Percentiles rank a stretch among this genome's conserved stretches.
Conservation (phyloP, 2,888 invertebrate genomes). For the Torymus aiolomorphi region DNA sequence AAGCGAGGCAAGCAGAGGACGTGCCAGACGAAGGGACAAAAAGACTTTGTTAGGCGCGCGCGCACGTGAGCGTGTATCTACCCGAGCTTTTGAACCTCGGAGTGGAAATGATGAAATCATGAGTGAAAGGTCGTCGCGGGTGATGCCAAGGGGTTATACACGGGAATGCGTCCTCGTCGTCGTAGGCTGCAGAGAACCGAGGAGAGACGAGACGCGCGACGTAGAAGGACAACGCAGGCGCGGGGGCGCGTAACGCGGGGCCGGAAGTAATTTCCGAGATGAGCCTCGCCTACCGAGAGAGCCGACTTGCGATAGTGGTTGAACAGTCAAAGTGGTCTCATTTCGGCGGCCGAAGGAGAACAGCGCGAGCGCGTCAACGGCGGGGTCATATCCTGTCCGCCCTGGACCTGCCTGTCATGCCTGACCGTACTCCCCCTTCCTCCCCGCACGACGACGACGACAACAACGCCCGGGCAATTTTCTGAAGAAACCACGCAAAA, state of each 20-base stretch:
- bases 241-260: slow-evolving; percentile 62
- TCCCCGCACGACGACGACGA: slow-evolving; percentile 55
- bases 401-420: slow-evolving; percentile 54
- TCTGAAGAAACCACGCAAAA: slow-evolving; percentile 69
- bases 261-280: slow-evolving; percentile 76
- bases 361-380: slow-evolving; percentile 1
- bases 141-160: too few species aligned
- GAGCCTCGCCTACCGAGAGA: slow-evolving; percentile 64
- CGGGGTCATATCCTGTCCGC: slow-evolving; percentile 75
- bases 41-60: slow-evolving; percentile 13
- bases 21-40: not conserved
- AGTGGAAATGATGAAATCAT: slow-evolving; percentile 45
- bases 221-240: slow-evolving; percentile 60
- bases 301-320: slow-evolving; percentile 73
- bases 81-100: slow-evolving; percentile 42
- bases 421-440: slow-evolving; percentile 55
- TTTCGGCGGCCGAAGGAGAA: slow-evolving; percentile 64
- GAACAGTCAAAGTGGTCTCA: slow-evolving; percentile 76
- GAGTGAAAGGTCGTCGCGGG: slow-evolving; percentile 21
- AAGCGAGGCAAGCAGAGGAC: not conserved
- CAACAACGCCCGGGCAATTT: slow-evolving; percentile 67
- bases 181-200: too few species aligned
- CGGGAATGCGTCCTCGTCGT: too few species aligned
- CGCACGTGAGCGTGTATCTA: not conserved
- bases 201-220: too few species aligned